phyloP scores from a whole-genome alignment of 2,888 invertebrate species.

The Thereva nobilitata region DNA sequence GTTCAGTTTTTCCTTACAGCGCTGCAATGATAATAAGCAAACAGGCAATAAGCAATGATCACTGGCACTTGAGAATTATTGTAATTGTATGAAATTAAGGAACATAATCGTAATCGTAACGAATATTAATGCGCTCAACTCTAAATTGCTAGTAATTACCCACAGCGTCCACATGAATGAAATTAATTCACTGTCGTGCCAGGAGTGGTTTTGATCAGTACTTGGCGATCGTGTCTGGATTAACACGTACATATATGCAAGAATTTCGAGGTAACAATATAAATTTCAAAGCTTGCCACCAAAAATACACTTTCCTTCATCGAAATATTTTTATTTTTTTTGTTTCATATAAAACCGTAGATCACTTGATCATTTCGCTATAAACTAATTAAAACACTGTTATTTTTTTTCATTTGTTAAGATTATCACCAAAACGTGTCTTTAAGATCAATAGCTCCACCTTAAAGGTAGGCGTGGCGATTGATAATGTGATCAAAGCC shows the following conservation, averaged over 20 bases:
- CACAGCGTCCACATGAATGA: neutral
- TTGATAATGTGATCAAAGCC: constrained; percentile 19
- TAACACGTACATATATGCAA: no score
- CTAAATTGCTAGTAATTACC: constrained; percentile 28
- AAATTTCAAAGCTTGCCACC: no score
- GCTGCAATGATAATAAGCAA: constrained; percentile 65
- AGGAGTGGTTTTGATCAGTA: no score
- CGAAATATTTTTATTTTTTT: no score
- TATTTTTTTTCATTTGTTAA: no score
- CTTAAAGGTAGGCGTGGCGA: constrained; percentile 29
- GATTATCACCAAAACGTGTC: neutral
- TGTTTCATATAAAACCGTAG: no score
- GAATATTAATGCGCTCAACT: constrained; percentile 18
- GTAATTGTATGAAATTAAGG: constrained; percentile 34
- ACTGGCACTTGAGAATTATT: constrained; percentile 5
- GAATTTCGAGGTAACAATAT: no score
- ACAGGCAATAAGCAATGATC: constrained; percentile 24
- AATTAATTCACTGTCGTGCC: neutral
- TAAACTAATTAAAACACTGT: no score
- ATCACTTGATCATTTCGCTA: no score
- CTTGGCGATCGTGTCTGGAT: no score
- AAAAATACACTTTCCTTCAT: no score
- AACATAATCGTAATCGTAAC: constrained; percentile 27
- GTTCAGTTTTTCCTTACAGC: constrained; percentile 94
- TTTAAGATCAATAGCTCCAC: constrained; percentile 25